These are phyloP conservation scores for Orientallactaga bullata DNA, from an alignment of 2,113 vertebrate genomes.

Conservation along the genomic window DNA sequence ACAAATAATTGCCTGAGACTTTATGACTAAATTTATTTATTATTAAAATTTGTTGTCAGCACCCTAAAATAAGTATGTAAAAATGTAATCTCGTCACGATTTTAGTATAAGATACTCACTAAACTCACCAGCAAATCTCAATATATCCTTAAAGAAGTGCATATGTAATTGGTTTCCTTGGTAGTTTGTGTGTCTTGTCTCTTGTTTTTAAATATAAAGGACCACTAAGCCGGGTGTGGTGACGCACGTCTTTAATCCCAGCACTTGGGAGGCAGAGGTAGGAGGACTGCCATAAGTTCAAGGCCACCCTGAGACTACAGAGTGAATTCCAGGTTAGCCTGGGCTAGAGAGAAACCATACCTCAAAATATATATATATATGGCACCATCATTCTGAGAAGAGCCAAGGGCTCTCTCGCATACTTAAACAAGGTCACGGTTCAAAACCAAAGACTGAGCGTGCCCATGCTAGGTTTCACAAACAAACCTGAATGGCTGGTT, in stretches of 20 bases:
- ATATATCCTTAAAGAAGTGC: slow-evolving; percentile 5
- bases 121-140: slow-evolving; percentile 29
- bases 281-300: too few relatives aligned
- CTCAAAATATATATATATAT: too few relatives aligned
- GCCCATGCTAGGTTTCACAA: background rate
- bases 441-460: slow-evolving; percentile 36
- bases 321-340: too few relatives aligned
- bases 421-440: background rate
- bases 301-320: too few relatives aligned
- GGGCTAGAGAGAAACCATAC: too few relatives aligned
- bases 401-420: background rate
- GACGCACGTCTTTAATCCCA: too few relatives aligned
- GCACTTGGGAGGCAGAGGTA: too few relatives aligned
- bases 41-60: background rate
- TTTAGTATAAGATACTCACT: slow-evolving; percentile 11
- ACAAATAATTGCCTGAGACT: background rate
- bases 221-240: too few relatives aligned
- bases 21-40: background rate
- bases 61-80: slow-evolving; percentile 36
- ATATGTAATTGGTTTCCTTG: background rate
- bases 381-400: slow-evolving; percentile 23
- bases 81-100: background rate
- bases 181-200: background rate
- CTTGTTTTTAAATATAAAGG: slow-evolving; percentile 41
- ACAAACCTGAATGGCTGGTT: background rate